Percentiles rank a stretch among this genome's conserved stretches.
phyloP scores from a whole-genome alignment of 2,797 vertebrate species.

The Trachops cirrhosus region DNA sequence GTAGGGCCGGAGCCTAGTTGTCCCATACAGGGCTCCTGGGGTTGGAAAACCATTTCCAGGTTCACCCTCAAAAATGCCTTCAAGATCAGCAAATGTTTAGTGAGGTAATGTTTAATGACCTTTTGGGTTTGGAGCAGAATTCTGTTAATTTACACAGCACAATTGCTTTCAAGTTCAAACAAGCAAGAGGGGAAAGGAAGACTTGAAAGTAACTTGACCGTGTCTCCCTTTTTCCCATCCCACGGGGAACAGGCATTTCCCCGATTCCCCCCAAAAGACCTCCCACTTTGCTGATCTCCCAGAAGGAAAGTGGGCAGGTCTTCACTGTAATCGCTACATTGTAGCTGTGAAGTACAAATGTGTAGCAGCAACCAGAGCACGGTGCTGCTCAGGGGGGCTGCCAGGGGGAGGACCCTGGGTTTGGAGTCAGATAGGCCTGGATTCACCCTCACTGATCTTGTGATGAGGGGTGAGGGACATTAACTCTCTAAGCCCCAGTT shows the following conservation, averaged over 20 bases:
- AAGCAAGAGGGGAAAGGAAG: neutral
- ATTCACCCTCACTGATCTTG: neutral
- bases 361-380: fast-evolving
- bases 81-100: conserved; percentile 19
- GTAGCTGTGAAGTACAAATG: neutral
- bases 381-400: too few relatives aligned
- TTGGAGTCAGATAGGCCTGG: neutral
- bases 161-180: neutral
- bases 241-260: neutral
- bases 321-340: neutral
- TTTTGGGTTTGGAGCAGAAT: neutral
- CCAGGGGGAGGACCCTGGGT: neutral
- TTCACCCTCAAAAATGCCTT: conserved; percentile 18
- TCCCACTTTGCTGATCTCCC: neutral
- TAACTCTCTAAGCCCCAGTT: neutral
- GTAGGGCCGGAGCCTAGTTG: neutral
- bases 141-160: conserved; percentile 5
- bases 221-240: neutral
- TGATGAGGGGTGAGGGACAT: neutral
- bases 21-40: neutral
- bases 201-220: neutral
- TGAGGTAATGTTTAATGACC: neutral
- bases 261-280: neutral
- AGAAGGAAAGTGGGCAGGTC: neutral
- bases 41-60: neutral